These are phyloP conservation scores for Malacosoma neustria DNA, from an alignment of 2,888 invertebrate genomes.

Conservation along the genomic window DNA sequence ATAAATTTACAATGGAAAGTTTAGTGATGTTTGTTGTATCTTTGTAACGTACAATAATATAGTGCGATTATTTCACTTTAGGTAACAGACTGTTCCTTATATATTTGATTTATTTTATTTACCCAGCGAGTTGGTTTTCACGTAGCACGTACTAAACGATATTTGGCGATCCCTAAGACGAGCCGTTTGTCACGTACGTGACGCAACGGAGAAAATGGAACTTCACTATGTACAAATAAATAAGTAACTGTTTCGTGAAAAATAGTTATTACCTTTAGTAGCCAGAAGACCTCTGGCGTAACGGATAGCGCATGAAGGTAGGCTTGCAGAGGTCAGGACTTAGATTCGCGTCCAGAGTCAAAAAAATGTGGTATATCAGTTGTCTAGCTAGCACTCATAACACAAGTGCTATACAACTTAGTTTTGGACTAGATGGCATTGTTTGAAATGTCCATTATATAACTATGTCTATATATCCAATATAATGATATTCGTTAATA, in stretches of 20 bases:
- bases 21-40: slow-evolving; percentile 1
- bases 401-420: no score
- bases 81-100: slow-evolving; percentile 61
- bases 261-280: slow-evolving; percentile 31
- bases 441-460: no score
- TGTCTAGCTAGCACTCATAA: no score
- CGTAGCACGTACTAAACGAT: slow-evolving; percentile 72
- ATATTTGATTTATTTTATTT: slow-evolving; percentile 74
- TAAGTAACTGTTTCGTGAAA: slow-evolving; percentile 52
- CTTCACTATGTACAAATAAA: slow-evolving; percentile 64
- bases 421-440: no score
- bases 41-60: slow-evolving; percentile 26
- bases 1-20: background rate
- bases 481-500: no score
- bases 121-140: slow-evolving; percentile 64
- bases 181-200: slow-evolving; percentile 72
- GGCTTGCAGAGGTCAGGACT: no score
- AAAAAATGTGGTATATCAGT: no score
- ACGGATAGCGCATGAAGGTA: no score
- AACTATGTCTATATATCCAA: no score
- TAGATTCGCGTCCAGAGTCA: no score
- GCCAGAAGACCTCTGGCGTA: no score
- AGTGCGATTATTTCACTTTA: slow-evolving; percentile 44
- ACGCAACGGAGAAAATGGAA: slow-evolving; percentile 62
- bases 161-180: slow-evolving; percentile 75